phyloP scores from a whole-genome alignment of 2,113 vertebrate species.

The Synchiropus splendidus region DNA sequence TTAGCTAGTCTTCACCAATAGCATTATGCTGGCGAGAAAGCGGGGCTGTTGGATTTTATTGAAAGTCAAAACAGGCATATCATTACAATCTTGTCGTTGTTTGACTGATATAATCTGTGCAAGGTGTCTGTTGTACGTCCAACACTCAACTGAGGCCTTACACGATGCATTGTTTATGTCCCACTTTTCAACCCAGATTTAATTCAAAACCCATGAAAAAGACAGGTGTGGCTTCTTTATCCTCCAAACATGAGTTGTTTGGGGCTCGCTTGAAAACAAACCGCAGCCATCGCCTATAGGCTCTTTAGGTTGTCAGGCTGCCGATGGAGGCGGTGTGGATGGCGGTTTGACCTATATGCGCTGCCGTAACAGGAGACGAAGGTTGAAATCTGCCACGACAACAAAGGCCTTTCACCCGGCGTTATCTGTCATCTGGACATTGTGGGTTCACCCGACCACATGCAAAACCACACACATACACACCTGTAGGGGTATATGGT shows the following conservation, averaged over 20 bases:
- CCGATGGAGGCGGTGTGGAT: not conserved
- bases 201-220: too few relatives aligned
- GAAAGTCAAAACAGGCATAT: too few relatives aligned
- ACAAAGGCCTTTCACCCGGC: slow-evolving; percentile 49
- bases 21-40: too few relatives aligned
- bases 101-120: too few relatives aligned
- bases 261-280: not conserved
- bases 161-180: too few relatives aligned
- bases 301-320: slow-evolving; percentile 4
- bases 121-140: too few relatives aligned
- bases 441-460: slow-evolving; percentile 16
- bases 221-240: not conserved
- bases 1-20: too few relatives aligned
- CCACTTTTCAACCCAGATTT: too few relatives aligned
- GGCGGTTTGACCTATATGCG: slow-evolving; percentile 17
- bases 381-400: not conserved
- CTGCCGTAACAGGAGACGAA: slow-evolving; percentile 29
- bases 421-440: not conserved
- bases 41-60: too few relatives aligned
- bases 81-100: too few relatives aligned
- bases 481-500: slow-evolving; percentile 20
- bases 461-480: slow-evolving; percentile 20
- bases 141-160: too few relatives aligned
- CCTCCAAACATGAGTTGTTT: not conserved
- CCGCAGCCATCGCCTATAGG: slow-evolving; percentile 9